Evolutionary conservation across 92 coral and sea anemone species (phyloP).

Genomic region (Micromussa lordhowensis): DNA sequence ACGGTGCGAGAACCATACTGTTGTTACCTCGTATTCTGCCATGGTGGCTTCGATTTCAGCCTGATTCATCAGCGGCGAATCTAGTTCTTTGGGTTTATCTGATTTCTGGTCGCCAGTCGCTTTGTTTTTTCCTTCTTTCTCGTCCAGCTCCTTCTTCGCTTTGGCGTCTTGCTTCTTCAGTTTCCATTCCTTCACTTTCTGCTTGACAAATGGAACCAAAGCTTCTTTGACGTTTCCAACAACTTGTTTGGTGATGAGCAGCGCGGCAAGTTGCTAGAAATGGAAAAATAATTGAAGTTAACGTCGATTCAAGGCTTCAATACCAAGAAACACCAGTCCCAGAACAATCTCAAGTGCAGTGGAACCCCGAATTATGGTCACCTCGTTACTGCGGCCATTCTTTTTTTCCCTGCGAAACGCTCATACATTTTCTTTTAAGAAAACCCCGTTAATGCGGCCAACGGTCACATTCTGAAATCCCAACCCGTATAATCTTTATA

Average conservation of each 20-base stretch:
- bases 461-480: too few relatives aligned
- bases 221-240: conserved; percentile 98
- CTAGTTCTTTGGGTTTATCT: conserved; percentile 91
- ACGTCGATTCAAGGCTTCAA: neutral
- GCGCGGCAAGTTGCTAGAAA: conserved; percentile 89
- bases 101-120: conserved; percentile 48
- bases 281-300: neutral
- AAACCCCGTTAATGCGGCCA: too few relatives aligned
- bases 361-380: too few relatives aligned
- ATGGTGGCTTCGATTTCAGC: conserved; percentile 97
- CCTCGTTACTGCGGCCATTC: too few relatives aligned
- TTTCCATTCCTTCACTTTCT: conserved; percentile 98
- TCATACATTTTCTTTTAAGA: too few relatives aligned
- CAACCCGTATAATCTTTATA: too few relatives aligned
- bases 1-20: neutral
- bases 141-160: conserved; percentile 86
- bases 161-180: conserved; percentile 92
- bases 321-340: neutral
- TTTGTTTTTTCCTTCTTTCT: conserved; percentile 60
- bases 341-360: neutral
- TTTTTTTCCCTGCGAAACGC: too few relatives aligned
- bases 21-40: conserved; percentile 95
- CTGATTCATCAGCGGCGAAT: conserved; percentile 90
- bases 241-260: conserved; percentile 98
- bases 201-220: conserved; percentile 93